Evolutionary conservation across 2,888 invertebrate genomes (phyloP), one percentile per base, ranked within the genome.

Genomic region (Mythimna ferrago): DNA sequence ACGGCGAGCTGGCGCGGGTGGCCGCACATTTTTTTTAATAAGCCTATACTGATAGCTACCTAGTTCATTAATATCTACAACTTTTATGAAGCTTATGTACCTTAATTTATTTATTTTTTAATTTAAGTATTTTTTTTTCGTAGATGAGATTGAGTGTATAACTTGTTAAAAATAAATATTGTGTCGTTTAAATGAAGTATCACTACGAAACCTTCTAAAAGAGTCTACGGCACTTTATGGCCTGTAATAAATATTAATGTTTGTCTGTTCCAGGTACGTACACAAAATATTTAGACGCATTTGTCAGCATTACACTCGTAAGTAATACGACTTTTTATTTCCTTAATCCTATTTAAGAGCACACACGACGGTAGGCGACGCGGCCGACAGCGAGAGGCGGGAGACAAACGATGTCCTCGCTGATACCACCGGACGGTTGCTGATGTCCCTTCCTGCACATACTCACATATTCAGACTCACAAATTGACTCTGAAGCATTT

Each of bases 221-320:
- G 16, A 60, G 26, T 51, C 26, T 35, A 10, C 51, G 5, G 54
- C 26, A 67, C 70, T 21, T n/a, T 38, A 60, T 67, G 72, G 53
- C 64, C 60, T 72, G 51, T 81, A 82, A 81, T 86, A 83, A 67
- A 81, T 80, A 80, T 72, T 32, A 80, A 54, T 62, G 53, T 81
- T 64, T 81, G 71, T 86, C 81, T 88, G 85, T 89, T 88, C 19
- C 89, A 89, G 89, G 89, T 89, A 89, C 78, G 85, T 73, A 62
- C 58, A 44, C 73, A 32, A 56, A 65, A 71, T 65, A 72, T 72
- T 73, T 54, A 53, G 65, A 56, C 57, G 9, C 81, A 72, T 81
- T 81, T 69, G 64, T 80, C 82, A 76, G 76, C 48, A 67, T 77
- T 77, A 81, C 62, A 70, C 67, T 32, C 38, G 86, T 81, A 81